Evolutionary conservation across 2,113 vertebrate species (phyloP).

Genomic region (Cryptomyrus ogoouensis): DNA sequence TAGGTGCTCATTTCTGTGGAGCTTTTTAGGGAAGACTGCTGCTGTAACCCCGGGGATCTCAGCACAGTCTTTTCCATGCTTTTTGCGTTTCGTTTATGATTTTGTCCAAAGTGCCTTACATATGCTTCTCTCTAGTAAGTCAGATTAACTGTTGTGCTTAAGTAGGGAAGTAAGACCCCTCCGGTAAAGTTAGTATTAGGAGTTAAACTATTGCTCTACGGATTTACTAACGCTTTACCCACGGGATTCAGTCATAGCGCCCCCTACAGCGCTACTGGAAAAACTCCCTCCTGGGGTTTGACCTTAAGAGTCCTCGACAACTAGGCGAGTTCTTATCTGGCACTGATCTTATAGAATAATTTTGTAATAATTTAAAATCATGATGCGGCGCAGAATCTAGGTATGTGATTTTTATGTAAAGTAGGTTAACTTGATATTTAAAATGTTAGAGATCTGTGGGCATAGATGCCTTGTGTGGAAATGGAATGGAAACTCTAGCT

Average conservation of each 20-base stretch:
- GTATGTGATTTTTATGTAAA: background rate
- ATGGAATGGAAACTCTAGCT: background rate
- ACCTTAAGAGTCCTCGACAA: background rate
- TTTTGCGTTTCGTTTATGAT: background rate
- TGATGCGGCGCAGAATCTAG: background rate
- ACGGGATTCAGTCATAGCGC: background rate
- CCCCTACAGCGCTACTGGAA: background rate
- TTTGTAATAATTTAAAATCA: background rate
- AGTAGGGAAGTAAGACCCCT: background rate
- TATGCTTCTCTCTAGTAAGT: background rate
- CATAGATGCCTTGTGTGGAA: background rate
- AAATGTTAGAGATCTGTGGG: background rate
- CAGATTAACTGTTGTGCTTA: background rate
- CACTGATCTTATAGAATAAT: background rate
- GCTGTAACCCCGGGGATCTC: background rate
- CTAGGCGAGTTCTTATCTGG: background rate
- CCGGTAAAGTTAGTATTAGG: background rate
- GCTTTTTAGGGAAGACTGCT: background rate
- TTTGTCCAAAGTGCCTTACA: background rate
- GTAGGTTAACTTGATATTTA: background rate
- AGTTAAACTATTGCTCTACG: background rate
- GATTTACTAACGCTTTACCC: background rate
- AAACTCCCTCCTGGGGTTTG: background rate
- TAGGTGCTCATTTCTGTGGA: background rate
- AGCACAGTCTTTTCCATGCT: background rate